Base-by-base conservation (phyloP, 2,888 invertebrate genomes). In the Drosophila borborema region DNA sequence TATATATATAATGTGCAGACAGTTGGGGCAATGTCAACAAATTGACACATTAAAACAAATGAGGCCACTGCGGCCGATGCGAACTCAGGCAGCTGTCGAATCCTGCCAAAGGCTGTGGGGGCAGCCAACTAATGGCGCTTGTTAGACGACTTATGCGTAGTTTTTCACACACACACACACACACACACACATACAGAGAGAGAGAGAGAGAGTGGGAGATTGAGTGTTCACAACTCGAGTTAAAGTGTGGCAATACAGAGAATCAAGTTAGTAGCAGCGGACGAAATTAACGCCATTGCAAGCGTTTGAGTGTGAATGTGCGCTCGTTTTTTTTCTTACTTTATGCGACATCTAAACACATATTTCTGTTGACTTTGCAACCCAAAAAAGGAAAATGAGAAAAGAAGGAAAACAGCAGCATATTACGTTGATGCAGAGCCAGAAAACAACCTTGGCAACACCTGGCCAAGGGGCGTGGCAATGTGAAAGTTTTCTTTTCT, bases 11-110 rank as follows among this genome's bases (percentile, higher is more conserved):
- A 31, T 38, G 36, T 38, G 60, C 14, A 60, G 28, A 46, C 23
- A 38, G 58, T 38, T 49, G 48, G 38, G 65, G 64, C 41, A 74
- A 67, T 75, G 84, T 88, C 89, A 86, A 87, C 86, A 87, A 87
- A 87, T 87, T 87, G 86, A 87, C 86, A 87, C 90, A 87, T 87
- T 87, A 87, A 87, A 87, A 89, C 88, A 89, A 87, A 87, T 87
- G 86, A 87, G 86, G 90, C 88, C 86, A 85, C 77, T 87, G 87
- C 71, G 86, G 74, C 73, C 77, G 64, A 63, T 70, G 84, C 68
- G 77, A 76, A 68, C 62, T 54, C 65, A 43, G 76, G 62, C 89
- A 86, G 83, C 86, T 88, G 89, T 88, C 83, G 85, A 83, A 69
- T 46, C 43, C 48, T 64, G 43, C 23, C 31, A 28, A 7, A 18